Base-by-base conservation (phyloP, 2,888 invertebrate species). In the Lordiphosa andalusiaca region DNA sequence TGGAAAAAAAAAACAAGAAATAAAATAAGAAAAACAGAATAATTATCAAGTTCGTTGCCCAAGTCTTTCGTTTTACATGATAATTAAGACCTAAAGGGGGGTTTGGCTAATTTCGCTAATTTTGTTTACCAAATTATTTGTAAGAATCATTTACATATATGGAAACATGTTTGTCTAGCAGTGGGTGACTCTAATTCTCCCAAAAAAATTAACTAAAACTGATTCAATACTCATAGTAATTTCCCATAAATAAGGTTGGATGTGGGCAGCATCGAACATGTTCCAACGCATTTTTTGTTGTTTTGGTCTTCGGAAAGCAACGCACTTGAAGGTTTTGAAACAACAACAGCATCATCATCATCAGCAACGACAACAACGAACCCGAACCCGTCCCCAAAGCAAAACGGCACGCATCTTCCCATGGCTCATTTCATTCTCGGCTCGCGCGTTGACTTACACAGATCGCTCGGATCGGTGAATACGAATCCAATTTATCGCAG, bases 351-450 rank as follows among this genome's bases (percentile, higher is more conserved):
- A 63, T 55, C 64, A 64, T 13, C 36, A 33, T 30, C 58, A 53
- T 16, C 37, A 16, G 23, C 60, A 16, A 10, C 9, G 25, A 7
- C 55, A 42, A 42, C 16, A 46, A 23, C 47, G 47, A 36, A 49
- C 57, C 58, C 42, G 42, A 16, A 37, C 12, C 19, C 44, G 4
- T 37, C 42, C 39, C 10, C 21, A 56, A 46, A 12, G 41, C 9
- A n/a, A 23, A 52, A 38, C 53, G 39, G 33, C 58, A 71, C 72
- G 67, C 74, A 76, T 58, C 63, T 76, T 68, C 48, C 61, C 63
- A 57, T 64, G 62, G 57, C 57, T 33, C 48, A 51, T 56, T 68
- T 87, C 85, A 87, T 86, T 87, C 76, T 73, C 63, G 62, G 65
- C 71, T 61, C 65, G 71, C 64, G 75, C 67, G 71, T 76, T 65